phyloP scores from a whole-genome alignment of 2,888 invertebrate species.

The Homarus gammarus region DNA sequence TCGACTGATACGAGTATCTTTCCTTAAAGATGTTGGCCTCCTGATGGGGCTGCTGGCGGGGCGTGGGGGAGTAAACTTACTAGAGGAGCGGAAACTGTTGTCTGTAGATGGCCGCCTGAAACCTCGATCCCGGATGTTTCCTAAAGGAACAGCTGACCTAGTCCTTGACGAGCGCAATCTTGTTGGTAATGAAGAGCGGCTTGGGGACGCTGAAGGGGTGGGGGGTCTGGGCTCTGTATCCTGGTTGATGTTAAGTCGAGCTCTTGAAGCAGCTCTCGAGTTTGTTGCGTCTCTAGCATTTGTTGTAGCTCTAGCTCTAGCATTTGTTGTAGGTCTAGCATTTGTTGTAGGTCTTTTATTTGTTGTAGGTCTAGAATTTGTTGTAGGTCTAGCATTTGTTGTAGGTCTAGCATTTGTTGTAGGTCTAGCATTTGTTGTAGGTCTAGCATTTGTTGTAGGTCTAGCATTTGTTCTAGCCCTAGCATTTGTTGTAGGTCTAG shows the following conservation, averaged over 20 bases:
- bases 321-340: no score
- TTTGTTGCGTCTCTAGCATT: neutral
- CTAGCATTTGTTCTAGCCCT: no score
- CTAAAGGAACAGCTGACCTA: slow-evolving; percentile 67
- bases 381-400: no score
- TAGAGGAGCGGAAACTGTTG: slow-evolving; percentile 60
- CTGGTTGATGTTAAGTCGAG: no score
- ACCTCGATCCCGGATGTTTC: slow-evolving; percentile 68
- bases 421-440: no score
- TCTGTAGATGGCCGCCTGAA: slow-evolving; percentile 70
- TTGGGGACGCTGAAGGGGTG: slow-evolving; percentile 28
- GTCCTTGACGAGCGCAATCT: slow-evolving; percentile 46
- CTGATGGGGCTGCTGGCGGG: slow-evolving; percentile 39
- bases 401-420: no score
- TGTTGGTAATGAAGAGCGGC: slow-evolving; percentile 49
- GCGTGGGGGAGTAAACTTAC: slow-evolving; percentile 59
- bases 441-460: no score
- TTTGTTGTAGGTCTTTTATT: no score
- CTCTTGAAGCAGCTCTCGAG: neutral
- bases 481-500: no score
- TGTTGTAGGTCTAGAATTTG: no score
- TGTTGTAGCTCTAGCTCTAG: neutral
- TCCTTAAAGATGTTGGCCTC: slow-evolving; percentile 42
- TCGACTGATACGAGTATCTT: slow-evolving; percentile 4
- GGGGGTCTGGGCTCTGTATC: neutral